phyloP scores from a whole-genome alignment of 1,140 invertebrate species.

The Colletes latitarsis region DNA sequence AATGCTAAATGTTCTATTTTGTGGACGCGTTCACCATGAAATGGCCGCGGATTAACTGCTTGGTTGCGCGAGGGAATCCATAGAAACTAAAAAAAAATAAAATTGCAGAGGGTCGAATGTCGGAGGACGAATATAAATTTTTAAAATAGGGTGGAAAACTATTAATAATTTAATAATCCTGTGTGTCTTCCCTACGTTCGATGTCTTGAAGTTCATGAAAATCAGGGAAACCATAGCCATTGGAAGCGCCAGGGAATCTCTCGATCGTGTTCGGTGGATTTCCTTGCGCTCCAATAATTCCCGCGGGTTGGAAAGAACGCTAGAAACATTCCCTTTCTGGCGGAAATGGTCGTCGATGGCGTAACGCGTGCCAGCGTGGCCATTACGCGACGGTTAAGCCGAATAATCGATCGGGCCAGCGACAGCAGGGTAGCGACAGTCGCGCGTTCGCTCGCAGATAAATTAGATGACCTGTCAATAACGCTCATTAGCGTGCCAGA shows the following conservation, averaged over 20 bases:
- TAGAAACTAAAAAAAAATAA: no score
- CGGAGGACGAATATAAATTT: no score
- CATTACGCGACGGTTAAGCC: constrained; percentile 66
- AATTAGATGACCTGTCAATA: constrained; percentile 67
- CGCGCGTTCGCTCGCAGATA: constrained; percentile 51
- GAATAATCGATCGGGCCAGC: constrained; percentile 61
- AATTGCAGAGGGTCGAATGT: no score
- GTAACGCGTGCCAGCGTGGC: constrained; percentile 58
- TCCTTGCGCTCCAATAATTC: constrained; percentile 23
- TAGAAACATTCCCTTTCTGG: constrained; percentile 2
- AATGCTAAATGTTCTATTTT: no score
- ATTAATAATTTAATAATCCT: background rate
- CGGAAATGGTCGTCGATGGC: constrained; percentile 43
- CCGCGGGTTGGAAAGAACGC: constrained; percentile 18
- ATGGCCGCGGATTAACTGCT: no score
- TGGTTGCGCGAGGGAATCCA: no score
- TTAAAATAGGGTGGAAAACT: no score
- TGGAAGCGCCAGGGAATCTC: background rate
- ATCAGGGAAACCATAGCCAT: background rate
- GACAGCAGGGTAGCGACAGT: constrained; percentile 35
- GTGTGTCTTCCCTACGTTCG: background rate
- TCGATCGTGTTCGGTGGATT: background rate
- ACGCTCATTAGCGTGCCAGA: constrained; percentile 61
- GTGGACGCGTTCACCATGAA: no score
- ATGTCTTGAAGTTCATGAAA: background rate